phyloP scores from a whole-genome alignment of 1,140 invertebrate genomes.

The Trichogramma pretiosum region DNA sequence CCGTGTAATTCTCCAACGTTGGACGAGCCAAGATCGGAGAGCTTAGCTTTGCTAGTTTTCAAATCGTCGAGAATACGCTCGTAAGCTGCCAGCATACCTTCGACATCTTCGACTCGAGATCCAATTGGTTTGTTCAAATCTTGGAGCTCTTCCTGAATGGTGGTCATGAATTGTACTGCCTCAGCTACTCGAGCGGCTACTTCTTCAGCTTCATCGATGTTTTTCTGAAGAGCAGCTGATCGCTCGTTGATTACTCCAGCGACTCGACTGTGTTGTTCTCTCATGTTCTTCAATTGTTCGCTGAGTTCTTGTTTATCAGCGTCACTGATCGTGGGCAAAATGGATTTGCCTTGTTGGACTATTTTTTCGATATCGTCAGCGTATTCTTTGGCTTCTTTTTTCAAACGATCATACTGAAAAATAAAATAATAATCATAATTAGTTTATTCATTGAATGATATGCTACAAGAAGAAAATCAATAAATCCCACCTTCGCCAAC shows the following conservation, averaged over 20 bases:
- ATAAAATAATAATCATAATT: slow-evolving; percentile 7
- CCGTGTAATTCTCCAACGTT: slow-evolving; percentile 68
- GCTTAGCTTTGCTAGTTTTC: slow-evolving; percentile 68
- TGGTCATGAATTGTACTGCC: slow-evolving; percentile 67
- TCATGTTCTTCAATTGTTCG: slow-evolving; percentile 67
- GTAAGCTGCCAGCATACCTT: slow-evolving; percentile 66
- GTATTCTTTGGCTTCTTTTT: slow-evolving; percentile 63
- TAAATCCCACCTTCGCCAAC: slow-evolving; percentile 53
- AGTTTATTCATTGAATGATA: slow-evolving; percentile 2
- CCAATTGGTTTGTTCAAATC: slow-evolving; percentile 78
- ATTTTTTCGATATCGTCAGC: slow-evolving; percentile 64
- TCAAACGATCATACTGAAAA: slow-evolving; percentile 63
- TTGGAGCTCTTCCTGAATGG: slow-evolving; percentile 73
- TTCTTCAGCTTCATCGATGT: slow-evolving; percentile 69
- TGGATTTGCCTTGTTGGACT: slow-evolving; percentile 67
- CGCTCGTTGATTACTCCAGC: slow-evolving; percentile 67
- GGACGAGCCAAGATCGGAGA: slow-evolving; percentile 67
- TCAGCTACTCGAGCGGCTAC: slow-evolving; percentile 68
- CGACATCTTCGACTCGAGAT: slow-evolving; percentile 73
- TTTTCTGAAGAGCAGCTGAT: slow-evolving; percentile 59
- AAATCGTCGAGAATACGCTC: slow-evolving; percentile 72
- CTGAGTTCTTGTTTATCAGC: slow-evolving; percentile 72
- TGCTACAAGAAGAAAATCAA: background rate
- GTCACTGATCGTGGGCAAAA: slow-evolving; percentile 72
- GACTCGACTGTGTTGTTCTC: slow-evolving; percentile 66